Percentiles rank a stretch among this genome's conserved stretches.
Conservation (phyloP, 2,888 invertebrate genomes). For the Elmis aenea region DNA sequence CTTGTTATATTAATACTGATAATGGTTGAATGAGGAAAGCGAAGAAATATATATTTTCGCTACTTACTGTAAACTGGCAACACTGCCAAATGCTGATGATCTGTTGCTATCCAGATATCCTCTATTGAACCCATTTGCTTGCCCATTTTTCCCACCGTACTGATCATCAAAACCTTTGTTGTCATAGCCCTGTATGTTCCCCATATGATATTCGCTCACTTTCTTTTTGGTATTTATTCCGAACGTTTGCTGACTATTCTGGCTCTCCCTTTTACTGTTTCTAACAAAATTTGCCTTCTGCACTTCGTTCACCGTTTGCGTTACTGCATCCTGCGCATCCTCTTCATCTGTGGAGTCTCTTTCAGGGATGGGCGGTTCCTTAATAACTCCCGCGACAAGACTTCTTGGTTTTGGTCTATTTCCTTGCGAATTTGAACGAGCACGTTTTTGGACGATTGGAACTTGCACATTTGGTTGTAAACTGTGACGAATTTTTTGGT, state of each 20-base stretch:
- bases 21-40: too few species aligned
- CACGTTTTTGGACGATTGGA: too few species aligned
- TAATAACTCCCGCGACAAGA: too few species aligned
- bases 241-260: neutral
- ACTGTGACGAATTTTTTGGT: constrained; percentile 13
- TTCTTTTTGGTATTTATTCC: neutral
- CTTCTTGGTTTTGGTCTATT: too few species aligned
- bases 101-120: constrained; percentile 11
- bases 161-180: constrained; percentile 6
- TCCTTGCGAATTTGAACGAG: too few species aligned
- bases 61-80: constrained; percentile 36
- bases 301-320: too few species aligned
- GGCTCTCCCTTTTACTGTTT: neutral
- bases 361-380: constrained; percentile 18
- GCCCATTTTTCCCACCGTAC: neutral
- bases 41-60: neutral
- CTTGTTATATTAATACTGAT: too few species aligned
- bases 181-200: constrained; percentile 9
- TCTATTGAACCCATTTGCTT: constrained; percentile 1
- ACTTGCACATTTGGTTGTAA: too few species aligned
- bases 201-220: too few species aligned
- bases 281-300: too few species aligned
- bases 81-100: constrained; percentile 26
- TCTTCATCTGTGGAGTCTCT: constrained; percentile 13
- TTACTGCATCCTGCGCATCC: neutral